Percentiles rank a stretch among this genome's conserved stretches.
These are phyloP conservation scores for Seira musarum DNA, from an alignment of 2,888 invertebrate genomes.

Conservation along the genomic window DNA sequence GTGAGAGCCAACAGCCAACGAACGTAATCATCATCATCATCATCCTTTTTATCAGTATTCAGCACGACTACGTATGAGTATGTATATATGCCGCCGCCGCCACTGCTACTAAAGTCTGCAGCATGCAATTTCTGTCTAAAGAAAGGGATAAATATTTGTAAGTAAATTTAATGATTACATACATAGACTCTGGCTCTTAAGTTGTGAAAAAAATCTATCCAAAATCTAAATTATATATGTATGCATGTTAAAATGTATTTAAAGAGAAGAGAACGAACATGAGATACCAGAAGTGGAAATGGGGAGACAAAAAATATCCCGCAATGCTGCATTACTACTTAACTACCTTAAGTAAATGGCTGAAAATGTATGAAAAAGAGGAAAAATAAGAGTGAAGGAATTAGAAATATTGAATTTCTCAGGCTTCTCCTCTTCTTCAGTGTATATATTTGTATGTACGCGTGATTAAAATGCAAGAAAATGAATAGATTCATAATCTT, in stretches of 20 bases:
- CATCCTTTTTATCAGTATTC: too few relatives aligned
- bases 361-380: neutral
- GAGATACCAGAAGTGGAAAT: too few relatives aligned
- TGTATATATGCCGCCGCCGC: too few relatives aligned
- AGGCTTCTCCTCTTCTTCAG: too few relatives aligned
- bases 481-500: too few relatives aligned
- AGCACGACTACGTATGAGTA: too few relatives aligned
- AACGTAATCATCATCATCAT: neutral
- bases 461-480: too few relatives aligned
- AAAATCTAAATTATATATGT: conserved; percentile 1
- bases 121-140: conserved; percentile 25
- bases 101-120: conserved; percentile 27
- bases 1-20: too few relatives aligned
- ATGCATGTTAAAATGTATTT: neutral
- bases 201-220: neutral
- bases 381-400: conserved; percentile 8
- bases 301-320: conserved; percentile 9
- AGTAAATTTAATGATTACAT: too few relatives aligned
- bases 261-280: conserved; percentile 1
- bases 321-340: conserved; percentile 41
- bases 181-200: too few relatives aligned
- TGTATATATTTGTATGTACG: too few relatives aligned
- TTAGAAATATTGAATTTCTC: neutral
- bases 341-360: too few relatives aligned
- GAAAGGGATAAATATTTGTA: neutral